Base-by-base conservation (phyloP, 92 coral and sea anemone genomes). In the Metridium senile region DNA sequence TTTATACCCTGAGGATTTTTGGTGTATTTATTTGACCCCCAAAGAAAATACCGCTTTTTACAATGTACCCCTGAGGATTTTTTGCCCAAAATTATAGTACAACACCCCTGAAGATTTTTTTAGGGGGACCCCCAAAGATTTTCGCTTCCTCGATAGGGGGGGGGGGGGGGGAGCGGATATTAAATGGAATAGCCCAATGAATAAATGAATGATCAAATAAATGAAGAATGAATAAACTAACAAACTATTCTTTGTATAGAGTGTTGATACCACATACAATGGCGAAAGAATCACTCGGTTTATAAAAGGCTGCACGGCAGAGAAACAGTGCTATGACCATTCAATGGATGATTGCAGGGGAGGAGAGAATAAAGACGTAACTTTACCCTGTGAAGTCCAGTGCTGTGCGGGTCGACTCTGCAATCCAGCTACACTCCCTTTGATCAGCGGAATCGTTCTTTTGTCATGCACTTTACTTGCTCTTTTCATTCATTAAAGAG, bases 381-480 rank as follows among this genome's bases (percentile, higher is more conserved):
- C 8, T 23, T 35, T 68, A 26, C 58, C 72, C 17, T 74, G 85
- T 68, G 64, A 64, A 0, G 85, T 74, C 30, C 35, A 74, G 49
- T 85, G 85, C 73, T 85, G 89, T 51, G 32, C 23, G 13, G 80
- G 76, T 19, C 45, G 73, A 18, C 39, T 57, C 49, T 85, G 89
- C 35, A 85, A 85, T 54, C 63, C 62, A 39, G 85, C 65, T 19
- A 8, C 85, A 19, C 39, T 79, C 27, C 81, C 89, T 33, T 30
- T 43, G 71, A 76, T 62, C 80, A 84, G 89, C 85, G 66, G 62
- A 49, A 11, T 84, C 46, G 29, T 47, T 43, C 33, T 84, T 33
- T 22, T 75, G 81, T 23, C 89, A 66, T 84, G 85, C 77, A 28
- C 75, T n/a, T 13, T 79, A 32, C 64, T 78, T 18, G 80, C 85